Evolutionary conservation across 2,888 invertebrate genomes (phyloP), one percentile per base, ranked within the genome.

Genomic region (Clepsis dumicolana): DNA sequence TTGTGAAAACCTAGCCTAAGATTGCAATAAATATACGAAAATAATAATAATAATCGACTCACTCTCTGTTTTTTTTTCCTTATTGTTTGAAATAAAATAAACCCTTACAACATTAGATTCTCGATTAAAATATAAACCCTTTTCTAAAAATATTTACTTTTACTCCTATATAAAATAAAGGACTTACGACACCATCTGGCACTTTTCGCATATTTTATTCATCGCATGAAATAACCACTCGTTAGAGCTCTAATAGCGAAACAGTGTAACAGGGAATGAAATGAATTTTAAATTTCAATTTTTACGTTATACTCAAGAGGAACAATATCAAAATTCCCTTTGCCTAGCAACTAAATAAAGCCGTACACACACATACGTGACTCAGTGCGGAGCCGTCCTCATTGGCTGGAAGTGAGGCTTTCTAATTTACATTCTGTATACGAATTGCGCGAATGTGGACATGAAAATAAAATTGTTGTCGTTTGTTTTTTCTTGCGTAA

Each of bases 351-450:
- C 65, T 59, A 65, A 59, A 52, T 52, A 25, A 50, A 21, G 29
- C 52, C 59, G 21, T 21, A 50, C 64, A 29, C 35, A 59, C 52
- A 56, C 60, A 57, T 69, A 67, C 38, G 67, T 71, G 87, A 88
- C 88, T 87, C 82, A 85, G 81, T 87, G 24, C 21, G 87, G 88
- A 87, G 87, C 85, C 88, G 86, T 85, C 89, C 87, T 85, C 85
- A 81, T 87, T 84, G 81, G 78, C 82, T 84, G 56, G 85, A 87
- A 91, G 90, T 90, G 91, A 91, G 90, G 84, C 89, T 85, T 88
- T 87, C 90, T 90, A 91, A 91, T 93, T 92, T 93, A 90, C 91
- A 92, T 92, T 91, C 87, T 85, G 91, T 90, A 91, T 91, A 91
- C 91, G 91, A 91, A 90, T 90, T 90, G 89, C 85, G 83, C 88